phyloP scores from a whole-genome alignment of 2,888 invertebrate species.

The Ophion ventricosus region DNA sequence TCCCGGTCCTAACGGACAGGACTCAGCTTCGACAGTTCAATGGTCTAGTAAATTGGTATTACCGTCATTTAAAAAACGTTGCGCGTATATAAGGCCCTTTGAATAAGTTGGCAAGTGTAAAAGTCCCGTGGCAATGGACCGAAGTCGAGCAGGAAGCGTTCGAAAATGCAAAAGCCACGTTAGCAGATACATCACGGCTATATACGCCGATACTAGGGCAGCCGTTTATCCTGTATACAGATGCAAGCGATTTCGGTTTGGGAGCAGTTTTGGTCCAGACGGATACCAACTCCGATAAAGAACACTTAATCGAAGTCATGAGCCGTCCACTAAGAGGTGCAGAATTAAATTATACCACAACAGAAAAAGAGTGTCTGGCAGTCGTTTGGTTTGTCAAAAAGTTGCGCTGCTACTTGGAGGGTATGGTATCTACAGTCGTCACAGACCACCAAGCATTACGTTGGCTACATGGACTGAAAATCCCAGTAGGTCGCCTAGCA shows the following conservation, averaged over 20 bases:
- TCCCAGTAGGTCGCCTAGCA: not conserved
- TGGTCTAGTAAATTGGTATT: conserved; percentile 51
- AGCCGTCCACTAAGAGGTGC: conserved; percentile 35
- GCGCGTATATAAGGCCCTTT: conserved; percentile 52
- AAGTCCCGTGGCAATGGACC: conserved; percentile 56
- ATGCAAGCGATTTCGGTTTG: conserved; percentile 61
- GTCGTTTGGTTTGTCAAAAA: conserved; percentile 10
- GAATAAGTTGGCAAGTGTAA: conserved; percentile 53
- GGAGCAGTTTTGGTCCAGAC: conserved; percentile 56
- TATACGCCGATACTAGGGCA: conserved; percentile 55
- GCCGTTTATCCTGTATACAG: conserved; percentile 56
- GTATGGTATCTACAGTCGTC: conserved; percentile 43
- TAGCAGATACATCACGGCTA: conserved; percentile 40
- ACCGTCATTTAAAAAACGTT: conserved; percentile 47
- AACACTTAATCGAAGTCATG: conserved; percentile 20
- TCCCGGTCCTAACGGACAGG: conserved; percentile 44
- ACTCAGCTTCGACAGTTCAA: conserved; percentile 56
- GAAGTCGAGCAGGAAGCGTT: conserved; percentile 56
- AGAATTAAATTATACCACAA: conserved; percentile 10
- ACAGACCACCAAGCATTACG: conserved; percentile 49
- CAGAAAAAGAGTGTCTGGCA: conserved; percentile 8
- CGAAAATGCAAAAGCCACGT: conserved; percentile 41
- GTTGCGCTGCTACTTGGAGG: conserved; percentile 43
- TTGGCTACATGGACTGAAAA: not conserved
- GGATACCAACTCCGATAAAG: conserved; percentile 18